Evolutionary conservation across 2,888 invertebrate genomes (phyloP).

Genomic region (Cepaea hortensis): DNA sequence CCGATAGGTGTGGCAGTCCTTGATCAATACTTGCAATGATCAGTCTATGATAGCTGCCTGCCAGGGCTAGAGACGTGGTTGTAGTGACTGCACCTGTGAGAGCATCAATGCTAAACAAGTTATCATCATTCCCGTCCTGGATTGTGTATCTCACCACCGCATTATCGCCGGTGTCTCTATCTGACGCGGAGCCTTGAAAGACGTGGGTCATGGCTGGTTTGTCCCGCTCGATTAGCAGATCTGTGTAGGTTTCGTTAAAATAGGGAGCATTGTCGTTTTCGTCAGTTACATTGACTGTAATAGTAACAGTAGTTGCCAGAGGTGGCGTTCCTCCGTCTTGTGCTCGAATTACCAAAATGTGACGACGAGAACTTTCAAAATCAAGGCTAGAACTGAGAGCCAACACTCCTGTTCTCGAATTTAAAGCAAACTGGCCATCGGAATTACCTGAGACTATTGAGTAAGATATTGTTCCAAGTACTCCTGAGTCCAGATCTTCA

Average conservation of each 20-base stretch:
- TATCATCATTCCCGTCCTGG: constrained; percentile 55
- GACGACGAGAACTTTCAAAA: constrained; percentile 50
- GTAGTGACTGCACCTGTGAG: constrained; percentile 59
- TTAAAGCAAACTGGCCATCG: constrained; percentile 89
- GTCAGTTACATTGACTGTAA: constrained; percentile 57
- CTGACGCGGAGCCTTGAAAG: constrained; percentile 49
- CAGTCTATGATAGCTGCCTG: constrained; percentile 36
- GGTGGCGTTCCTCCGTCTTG: constrained; percentile 54
- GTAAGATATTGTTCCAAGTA: constrained; percentile 77
- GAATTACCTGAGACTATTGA: constrained; percentile 94
- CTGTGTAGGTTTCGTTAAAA: constrained; percentile 53
- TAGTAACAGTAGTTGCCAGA: constrained; percentile 49
- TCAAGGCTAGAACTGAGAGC: constrained; percentile 50
- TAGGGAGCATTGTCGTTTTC: constrained; percentile 60
- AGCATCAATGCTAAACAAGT: constrained; percentile 60
- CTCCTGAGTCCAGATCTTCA: constrained; percentile 37
- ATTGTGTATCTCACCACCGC: constrained; percentile 60
- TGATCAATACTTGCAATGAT: constrained; percentile 55
- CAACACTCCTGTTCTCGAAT: constrained; percentile 83
- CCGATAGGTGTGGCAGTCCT: constrained; percentile 56
- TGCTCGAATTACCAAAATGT: constrained; percentile 54
- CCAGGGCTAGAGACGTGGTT: constrained; percentile 57
- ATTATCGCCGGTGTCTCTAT: constrained; percentile 55
- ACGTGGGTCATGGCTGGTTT: constrained; percentile 38
- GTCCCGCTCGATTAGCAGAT: constrained; percentile 55